Evolutionary conservation across 2,888 invertebrate species (phyloP).

Genomic region (Pachydiplax longipennis): DNA sequence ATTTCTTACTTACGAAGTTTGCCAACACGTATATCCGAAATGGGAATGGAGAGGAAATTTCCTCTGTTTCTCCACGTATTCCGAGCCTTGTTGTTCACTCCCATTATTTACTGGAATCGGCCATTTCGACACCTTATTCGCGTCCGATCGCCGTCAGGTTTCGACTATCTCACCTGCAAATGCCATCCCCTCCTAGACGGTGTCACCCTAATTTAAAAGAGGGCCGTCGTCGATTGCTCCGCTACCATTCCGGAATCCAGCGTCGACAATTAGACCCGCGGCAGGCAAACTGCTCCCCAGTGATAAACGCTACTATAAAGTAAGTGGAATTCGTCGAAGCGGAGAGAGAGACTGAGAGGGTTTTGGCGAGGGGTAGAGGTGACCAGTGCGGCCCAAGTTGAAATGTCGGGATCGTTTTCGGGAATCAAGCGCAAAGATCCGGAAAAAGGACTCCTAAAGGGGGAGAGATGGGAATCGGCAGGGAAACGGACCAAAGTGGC

Average conservation of each 20-base stretch:
- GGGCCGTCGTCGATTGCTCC: slow-evolving; percentile 18
- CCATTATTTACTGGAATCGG: not conserved
- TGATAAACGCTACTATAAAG: slow-evolving; percentile 11
- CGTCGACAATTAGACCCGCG: slow-evolving; percentile 29
- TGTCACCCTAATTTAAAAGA: slow-evolving; percentile 3
- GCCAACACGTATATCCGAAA: too few species aligned
- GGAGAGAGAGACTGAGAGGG: not conserved
- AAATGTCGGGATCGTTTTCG: not conserved
- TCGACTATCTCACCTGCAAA: not conserved
- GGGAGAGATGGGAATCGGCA: not conserved
- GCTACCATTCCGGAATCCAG: slow-evolving; percentile 3
- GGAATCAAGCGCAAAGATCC: not conserved
- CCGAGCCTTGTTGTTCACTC: too few species aligned
- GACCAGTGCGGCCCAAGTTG: not conserved
- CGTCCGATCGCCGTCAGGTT: not conserved
- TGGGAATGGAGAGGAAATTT: too few species aligned
- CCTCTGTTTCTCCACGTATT: too few species aligned
- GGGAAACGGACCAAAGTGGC: not conserved
- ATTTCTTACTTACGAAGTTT: too few species aligned
- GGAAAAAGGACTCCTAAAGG: not conserved
- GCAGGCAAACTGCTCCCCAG: slow-evolving; percentile 12
- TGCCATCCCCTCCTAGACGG: not conserved
- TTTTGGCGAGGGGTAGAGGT: not conserved
- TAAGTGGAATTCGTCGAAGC: not conserved
- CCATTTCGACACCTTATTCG: not conserved